A percentile compares a stretch with the other conserved stretches of the same genome.
Evolutionary conservation across 1,140 invertebrate genomes (phyloP).

Genomic region (Drusus annulatus): DNA sequence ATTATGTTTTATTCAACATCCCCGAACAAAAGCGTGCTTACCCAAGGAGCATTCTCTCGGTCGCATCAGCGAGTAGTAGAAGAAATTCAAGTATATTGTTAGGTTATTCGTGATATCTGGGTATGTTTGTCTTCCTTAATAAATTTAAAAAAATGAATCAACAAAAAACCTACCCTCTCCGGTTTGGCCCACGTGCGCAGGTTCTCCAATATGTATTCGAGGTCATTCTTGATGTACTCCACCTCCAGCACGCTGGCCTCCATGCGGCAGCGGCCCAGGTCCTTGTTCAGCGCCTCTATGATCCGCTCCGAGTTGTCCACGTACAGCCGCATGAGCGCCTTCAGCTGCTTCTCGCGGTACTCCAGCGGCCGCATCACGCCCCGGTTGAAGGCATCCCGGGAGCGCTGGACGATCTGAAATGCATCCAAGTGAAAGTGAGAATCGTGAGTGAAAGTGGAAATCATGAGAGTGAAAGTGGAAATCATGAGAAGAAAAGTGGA

Average conservation of each 20-base stretch:
- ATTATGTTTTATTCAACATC: no score
- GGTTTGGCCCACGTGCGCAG: slow-evolving; percentile 80
- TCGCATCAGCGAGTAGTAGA: no score
- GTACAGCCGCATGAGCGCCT: slow-evolving; percentile 81
- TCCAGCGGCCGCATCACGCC: slow-evolving; percentile 82
- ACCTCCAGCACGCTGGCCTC: slow-evolving; percentile 80
- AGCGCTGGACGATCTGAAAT: slow-evolving; percentile 74
- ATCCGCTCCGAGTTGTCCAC: slow-evolving; percentile 85
- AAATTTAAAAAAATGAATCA: no score
- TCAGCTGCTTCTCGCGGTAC: slow-evolving; percentile 86
- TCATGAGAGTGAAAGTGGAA: no score
- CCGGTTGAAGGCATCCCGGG: slow-evolving; percentile 75
- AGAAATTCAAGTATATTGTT: no score
- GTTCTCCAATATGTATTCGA: slow-evolving; percentile 75
- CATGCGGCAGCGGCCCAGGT: slow-evolving; percentile 84
- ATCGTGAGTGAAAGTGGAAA: no score
- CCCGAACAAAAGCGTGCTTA: no score
- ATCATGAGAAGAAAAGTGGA: no score
- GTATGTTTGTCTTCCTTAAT: no score
- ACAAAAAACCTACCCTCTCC: slow-evolving; percentile 74
- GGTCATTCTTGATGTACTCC: slow-evolving; percentile 78
- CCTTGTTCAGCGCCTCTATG: slow-evolving; percentile 82
- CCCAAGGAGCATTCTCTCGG: no score
- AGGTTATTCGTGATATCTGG: no score
- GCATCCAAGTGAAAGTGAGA: no score